Conservation (phyloP, 2,888 invertebrate species). For the Xanthorhoe spadicearia region DNA sequence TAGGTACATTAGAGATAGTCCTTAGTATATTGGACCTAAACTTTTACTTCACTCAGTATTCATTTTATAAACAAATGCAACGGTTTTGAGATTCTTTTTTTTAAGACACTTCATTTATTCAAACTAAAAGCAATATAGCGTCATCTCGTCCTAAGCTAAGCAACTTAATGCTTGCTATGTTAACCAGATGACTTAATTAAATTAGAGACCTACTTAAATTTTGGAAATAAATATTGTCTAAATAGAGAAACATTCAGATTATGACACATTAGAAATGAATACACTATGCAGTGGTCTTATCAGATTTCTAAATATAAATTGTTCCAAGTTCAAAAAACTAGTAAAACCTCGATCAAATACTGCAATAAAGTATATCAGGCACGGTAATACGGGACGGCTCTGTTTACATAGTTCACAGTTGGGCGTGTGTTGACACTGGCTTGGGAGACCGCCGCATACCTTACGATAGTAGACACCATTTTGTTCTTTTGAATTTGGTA, state of each 20-base stretch:
- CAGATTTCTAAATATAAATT: neutral
- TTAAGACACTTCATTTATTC: too few species aligned
- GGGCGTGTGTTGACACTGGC: constrained; percentile 31
- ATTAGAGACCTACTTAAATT: too few species aligned
- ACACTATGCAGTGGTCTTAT: neutral
- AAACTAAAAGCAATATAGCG: too few species aligned
- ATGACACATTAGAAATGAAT: too few species aligned
- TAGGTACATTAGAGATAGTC: neutral
- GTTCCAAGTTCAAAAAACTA: constrained; percentile 4
- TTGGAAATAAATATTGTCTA: too few species aligned
- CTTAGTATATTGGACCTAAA: neutral
- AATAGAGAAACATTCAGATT: too few species aligned
- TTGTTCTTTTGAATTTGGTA: neutral
- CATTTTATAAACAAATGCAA: too few species aligned
- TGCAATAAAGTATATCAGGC: constrained; percentile 24
- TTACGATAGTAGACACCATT: constrained; percentile 4
- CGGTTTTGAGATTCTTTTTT: too few species aligned
- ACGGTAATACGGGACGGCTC: constrained; percentile 9
- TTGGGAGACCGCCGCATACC: constrained; percentile 22
- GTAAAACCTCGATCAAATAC: constrained; percentile 22
- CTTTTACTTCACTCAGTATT: too few species aligned
- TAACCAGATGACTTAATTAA: too few species aligned
- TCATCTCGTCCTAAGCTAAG: too few species aligned
- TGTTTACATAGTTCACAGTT: constrained; percentile 34
- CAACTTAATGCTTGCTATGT: too few species aligned